Conservation (phyloP, 2,113 vertebrate species). For the Sinocyclocheilus anophthalmus region DNA sequence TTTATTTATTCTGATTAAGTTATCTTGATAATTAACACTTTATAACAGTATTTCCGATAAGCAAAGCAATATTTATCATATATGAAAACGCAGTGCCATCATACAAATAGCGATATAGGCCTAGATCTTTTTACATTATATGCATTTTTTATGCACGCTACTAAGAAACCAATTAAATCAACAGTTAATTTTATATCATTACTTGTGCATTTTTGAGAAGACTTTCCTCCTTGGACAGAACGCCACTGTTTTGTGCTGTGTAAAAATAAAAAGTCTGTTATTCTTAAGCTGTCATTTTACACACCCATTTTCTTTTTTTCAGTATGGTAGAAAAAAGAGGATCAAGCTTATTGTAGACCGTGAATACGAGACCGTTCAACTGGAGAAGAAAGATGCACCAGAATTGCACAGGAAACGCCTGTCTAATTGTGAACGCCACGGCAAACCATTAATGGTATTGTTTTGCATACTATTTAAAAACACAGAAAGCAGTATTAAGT, state of each 20-base stretch:
- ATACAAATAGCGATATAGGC: background rate
- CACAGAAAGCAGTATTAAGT: background rate
- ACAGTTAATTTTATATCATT: background rate
- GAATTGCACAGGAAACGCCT: slow-evolving; percentile 81
- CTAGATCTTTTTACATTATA: no score
- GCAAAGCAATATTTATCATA: background rate
- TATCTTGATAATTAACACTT: background rate
- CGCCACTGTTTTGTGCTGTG: slow-evolving; percentile 22
- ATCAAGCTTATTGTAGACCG: slow-evolving; percentile 88
- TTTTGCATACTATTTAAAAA: background rate
- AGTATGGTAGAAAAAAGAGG: slow-evolving; percentile 85
- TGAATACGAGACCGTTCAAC: slow-evolving; percentile 89
- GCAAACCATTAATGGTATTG: slow-evolving; percentile 74
- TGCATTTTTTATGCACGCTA: background rate
- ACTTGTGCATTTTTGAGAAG: background rate
- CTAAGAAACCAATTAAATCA: background rate
- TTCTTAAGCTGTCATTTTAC: background rate
- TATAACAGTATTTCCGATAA: background rate
- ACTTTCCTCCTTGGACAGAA: background rate
- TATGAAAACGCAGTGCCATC: background rate
- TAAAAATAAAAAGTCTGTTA: background rate
- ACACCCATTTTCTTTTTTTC: slow-evolving; percentile 49
- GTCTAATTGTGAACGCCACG: slow-evolving; percentile 71
- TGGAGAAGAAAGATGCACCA: slow-evolving; percentile 86
- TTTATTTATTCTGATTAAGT: background rate